Base-by-base conservation (phyloP, 23 tunicate species). In the Halocynthia aurantium region DNA sequence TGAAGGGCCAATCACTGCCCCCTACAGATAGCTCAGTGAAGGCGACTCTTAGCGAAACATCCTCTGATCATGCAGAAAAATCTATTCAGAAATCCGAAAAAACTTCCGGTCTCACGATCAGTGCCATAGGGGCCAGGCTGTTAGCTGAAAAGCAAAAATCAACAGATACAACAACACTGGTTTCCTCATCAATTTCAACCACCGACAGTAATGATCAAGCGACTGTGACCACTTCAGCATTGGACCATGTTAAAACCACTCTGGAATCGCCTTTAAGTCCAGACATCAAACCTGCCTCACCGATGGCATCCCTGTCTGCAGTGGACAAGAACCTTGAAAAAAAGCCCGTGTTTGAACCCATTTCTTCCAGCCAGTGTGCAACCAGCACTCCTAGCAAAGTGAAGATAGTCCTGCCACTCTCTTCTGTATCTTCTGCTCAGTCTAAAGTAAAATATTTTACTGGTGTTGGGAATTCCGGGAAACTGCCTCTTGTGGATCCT, bases 241-340 rank as follows among this genome's bases (percentile, higher is more conserved):
- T 64, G 0, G 78, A 6, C 9, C 78, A 74, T 74, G 78, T 74
- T 56, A 74, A 74, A 74, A 54, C 49, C 0, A 21, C 78, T 9
- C 6, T 74, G 63, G 78, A 74, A 13, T 74, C 78, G 17, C 78
- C 78, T 22, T 54, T 74, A 74, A 74, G 78, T 18, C 78, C 78
- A 8, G 78, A 53, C 19, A 19, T 49, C 31, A 18, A 53, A 0
- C 62, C 78, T 13, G 22, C 8, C 0, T 54, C 78, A 10, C 65
- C 78, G 54, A 54, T 5, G 19, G 19, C 9, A 5, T 20, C 70
- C n/a, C 22, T 15, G 19, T 65, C 70, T 11, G 19, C 22, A 65
- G 19, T 15, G 9, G 19, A 49, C 31, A 40, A 65, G 19, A 65
- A 65, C 22, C 63, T 13, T 58, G 63, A 58, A 58, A 58, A 58